phyloP scores from a whole-genome alignment of 2,797 vertebrate genomes.

The Gobio occitaniae region DNA sequence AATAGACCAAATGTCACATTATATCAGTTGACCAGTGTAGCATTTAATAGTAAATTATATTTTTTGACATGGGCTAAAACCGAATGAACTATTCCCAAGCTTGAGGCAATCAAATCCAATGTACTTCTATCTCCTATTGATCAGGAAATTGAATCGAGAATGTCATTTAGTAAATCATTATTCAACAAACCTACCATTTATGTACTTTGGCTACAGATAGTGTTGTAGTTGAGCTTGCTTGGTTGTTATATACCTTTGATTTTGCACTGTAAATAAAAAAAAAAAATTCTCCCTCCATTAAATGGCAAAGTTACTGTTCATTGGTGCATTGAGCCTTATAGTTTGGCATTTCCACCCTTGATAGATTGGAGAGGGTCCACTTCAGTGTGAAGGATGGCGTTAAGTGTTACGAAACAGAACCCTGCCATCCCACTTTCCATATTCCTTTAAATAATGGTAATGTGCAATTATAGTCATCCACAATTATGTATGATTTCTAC shows the following conservation, averaged over 20 bases:
- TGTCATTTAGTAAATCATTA: constrained; percentile 40
- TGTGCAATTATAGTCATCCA: constrained; percentile 16
- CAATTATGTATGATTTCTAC: constrained; percentile 16
- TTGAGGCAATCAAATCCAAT: constrained; percentile 42
- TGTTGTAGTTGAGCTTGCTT: constrained; percentile 20
- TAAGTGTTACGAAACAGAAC: constrained; percentile 36
- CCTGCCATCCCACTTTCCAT: constrained; percentile 23
- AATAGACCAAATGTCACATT: constrained; percentile 9
- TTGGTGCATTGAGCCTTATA: constrained; percentile 40
- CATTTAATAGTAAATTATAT: constrained; percentile 36
- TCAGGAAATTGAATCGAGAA: constrained; percentile 45
- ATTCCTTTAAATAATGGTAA: constrained; percentile 19
- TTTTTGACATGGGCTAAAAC: constrained; percentile 18
- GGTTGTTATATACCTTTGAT: constrained; percentile 46
- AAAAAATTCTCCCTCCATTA: constrained; percentile 38
- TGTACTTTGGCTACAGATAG: background rate
- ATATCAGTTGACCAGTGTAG: constrained; percentile 31
- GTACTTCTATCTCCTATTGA: constrained; percentile 47
- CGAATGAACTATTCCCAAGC: constrained; percentile 10
- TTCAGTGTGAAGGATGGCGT: constrained; percentile 38
- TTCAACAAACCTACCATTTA: constrained; percentile 35
- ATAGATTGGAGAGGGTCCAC: constrained; percentile 42
- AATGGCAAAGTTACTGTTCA: constrained; percentile 46
- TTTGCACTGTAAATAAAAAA: constrained; percentile 18
- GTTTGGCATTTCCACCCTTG: constrained; percentile 52